Percentiles rank a stretch among this genome's conserved stretches.
phyloP scores from a whole-genome alignment of 1,140 invertebrate species.

The Drosophila kohkoa region DNA sequence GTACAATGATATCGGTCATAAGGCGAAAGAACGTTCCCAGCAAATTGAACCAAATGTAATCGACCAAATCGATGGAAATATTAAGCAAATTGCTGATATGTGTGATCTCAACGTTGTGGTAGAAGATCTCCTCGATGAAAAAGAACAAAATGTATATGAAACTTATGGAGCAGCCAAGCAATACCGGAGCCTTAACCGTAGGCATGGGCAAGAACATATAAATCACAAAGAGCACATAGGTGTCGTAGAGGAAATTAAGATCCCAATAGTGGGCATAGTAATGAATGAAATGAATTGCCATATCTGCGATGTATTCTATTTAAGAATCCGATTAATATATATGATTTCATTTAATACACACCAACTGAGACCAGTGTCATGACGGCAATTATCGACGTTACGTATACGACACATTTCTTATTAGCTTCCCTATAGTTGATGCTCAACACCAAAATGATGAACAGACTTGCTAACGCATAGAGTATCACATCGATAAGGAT shows the following conservation, averaged over 20 bases:
- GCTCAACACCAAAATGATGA: not conserved
- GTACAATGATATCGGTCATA: slow-evolving; percentile 93
- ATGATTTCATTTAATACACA: not conserved
- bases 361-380: not conserved
- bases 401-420: not conserved
- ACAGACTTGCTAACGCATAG: not conserved
- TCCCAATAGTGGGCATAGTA: slow-evolving; percentile 56
- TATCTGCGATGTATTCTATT: slow-evolving; percentile 83
- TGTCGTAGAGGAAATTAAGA: slow-evolving; percentile 87
- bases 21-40: slow-evolving; percentile 94
- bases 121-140: slow-evolving; percentile 84
- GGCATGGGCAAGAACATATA: slow-evolving; percentile 90
- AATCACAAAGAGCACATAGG: slow-evolving; percentile 89
- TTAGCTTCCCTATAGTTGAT: not conserved
- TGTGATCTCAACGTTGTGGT: no score
- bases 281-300: slow-evolving; percentile 57
- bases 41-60: slow-evolving; percentile 90
- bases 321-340: slow-evolving; percentile 75
- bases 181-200: slow-evolving; percentile 69
- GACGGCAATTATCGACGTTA: not conserved
- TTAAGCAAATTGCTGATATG: not conserved
- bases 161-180: slow-evolving; percentile 88
- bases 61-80: slow-evolving; percentile 88
- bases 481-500: slow-evolving; percentile 9
- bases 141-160: slow-evolving; percentile 87